Evolutionary conservation across 2,797 vertebrate genomes (phyloP), one percentile per base, ranked within the genome.

Genomic region (Characodon lateralis): DNA sequence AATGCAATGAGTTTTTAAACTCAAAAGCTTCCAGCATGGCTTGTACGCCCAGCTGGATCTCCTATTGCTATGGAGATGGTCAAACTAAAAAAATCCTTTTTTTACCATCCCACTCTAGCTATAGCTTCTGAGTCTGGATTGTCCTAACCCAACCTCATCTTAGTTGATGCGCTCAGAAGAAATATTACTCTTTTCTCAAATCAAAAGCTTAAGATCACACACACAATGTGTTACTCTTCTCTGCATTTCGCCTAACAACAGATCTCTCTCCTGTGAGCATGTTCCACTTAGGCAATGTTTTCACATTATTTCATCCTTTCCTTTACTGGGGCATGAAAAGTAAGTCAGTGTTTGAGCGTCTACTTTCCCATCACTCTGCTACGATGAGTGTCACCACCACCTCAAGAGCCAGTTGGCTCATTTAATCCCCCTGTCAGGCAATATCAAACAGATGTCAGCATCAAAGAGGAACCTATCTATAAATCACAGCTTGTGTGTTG

Each of bases 401-500:
- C 88, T 91, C 83, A 81, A 86, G 78, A 92, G 89, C 85, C 87
- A 83, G 87, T 90, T 91, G 88, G 90, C 90, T 89, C 91, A 90
- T 92, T 91, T 93, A 87, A 92, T 93, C 91, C 92, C 77, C 85
- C 83, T 76, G 84, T 94, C 92, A 92, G 90, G 89, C 87, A 89
- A 92, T 94, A 93, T 95, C 92, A 93, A 94, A 93, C 93, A 94
- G 92, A 95, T 92, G 92, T 94, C 93, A 85, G 90, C 93, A 93
- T 95, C 93, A 95, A 94, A 95, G 94, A 90, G 80, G 87, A 91
- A 88, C 91, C 85, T 84, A 93, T 94, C 87, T 92, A 92, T 94
- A 92, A 95, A 94, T 95, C 93, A 92, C 86, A 89, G 91, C 89
- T 89, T 92, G 91, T 93, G 88, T 93, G 86, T 89, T 92, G 91